Evolutionary conservation across 2,888 invertebrate genomes (phyloP).

Genomic region (Pterobdella sp.): DNA sequence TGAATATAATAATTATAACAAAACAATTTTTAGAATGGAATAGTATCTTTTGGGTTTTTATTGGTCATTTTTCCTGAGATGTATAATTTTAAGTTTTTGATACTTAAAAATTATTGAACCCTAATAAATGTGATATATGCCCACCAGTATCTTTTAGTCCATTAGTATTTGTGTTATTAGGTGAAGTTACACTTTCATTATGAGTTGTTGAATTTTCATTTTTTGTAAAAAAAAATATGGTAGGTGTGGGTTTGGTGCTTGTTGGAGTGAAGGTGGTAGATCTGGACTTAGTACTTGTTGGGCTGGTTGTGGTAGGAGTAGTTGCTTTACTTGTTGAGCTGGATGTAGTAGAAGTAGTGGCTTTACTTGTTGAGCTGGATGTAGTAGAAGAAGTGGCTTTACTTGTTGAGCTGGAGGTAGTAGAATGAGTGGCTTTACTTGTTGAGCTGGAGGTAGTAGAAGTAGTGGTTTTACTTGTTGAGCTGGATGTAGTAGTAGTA

Average conservation of each 20-base stretch:
- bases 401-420: neutral
- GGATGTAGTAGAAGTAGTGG: neutral
- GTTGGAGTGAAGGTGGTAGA: neutral
- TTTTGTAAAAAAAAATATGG: neutral
- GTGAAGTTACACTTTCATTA: neutral
- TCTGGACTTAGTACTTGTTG: neutral
- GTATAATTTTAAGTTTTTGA: neutral
- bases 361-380: neutral
- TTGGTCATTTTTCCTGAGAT: too few relatives aligned
- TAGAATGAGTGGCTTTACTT: neutral
- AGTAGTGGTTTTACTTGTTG: neutral
- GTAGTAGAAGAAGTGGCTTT: neutral
- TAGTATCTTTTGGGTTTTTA: too few relatives aligned
- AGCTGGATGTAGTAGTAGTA: neutral
- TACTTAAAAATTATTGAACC: neutral
- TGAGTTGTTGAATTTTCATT: too few relatives aligned
- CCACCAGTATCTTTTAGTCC: neutral
- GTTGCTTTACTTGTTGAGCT: neutral
- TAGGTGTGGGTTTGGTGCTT: neutral
- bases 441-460: neutral
- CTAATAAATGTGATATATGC: neutral
- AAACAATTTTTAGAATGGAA: too few relatives aligned
- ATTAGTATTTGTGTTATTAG: conserved; percentile 1
- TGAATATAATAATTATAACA: too few relatives aligned
- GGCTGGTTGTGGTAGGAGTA: conserved; percentile 13